Evolutionary conservation across 92 coral and sea anemone species (phyloP).

Genomic region (Phenganax subtilis): DNA sequence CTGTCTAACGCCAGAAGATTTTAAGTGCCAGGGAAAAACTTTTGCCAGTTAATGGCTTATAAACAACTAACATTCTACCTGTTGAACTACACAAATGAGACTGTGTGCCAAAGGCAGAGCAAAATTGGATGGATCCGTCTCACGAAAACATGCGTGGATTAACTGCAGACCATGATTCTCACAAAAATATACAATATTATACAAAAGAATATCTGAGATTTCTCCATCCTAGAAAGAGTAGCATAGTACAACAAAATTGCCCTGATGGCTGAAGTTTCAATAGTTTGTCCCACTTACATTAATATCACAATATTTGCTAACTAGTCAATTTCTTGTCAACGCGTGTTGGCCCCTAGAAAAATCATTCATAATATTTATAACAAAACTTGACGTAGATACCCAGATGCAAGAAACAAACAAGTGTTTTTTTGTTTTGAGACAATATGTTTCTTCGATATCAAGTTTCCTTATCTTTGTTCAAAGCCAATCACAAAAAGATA

Average conservation of each 20-base stretch:
- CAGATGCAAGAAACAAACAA: background rate
- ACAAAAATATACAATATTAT: slow-evolving; percentile 91
- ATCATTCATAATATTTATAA: background rate
- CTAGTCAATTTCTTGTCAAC: slow-evolving; percentile 72
- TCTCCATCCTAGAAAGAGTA: slow-evolving; percentile 77
- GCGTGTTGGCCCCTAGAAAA: slow-evolving; percentile 48
- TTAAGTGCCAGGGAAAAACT: no score
- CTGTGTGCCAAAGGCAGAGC: slow-evolving; percentile 82
- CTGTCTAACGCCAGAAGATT: background rate
- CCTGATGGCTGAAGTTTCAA: background rate
- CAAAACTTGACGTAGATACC: background rate
- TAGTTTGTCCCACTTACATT: slow-evolving; percentile 57
- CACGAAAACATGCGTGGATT: slow-evolving; percentile 74
- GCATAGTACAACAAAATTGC: background rate
- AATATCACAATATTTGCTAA: slow-evolving; percentile 82
- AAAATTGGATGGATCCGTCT: slow-evolving; percentile 60
- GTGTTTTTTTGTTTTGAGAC: background rate
- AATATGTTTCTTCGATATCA: no score
- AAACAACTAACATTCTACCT: slow-evolving; percentile 50
- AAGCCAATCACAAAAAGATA: no score
- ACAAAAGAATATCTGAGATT: slow-evolving; percentile 85
- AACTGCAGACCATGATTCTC: slow-evolving; percentile 83
- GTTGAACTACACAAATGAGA: slow-evolving; percentile 80
- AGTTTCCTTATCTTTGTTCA: no score
- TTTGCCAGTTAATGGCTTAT: no score